Base-by-base conservation (phyloP, 2,888 invertebrate species). In the Drosophila tanythrix region DNA sequence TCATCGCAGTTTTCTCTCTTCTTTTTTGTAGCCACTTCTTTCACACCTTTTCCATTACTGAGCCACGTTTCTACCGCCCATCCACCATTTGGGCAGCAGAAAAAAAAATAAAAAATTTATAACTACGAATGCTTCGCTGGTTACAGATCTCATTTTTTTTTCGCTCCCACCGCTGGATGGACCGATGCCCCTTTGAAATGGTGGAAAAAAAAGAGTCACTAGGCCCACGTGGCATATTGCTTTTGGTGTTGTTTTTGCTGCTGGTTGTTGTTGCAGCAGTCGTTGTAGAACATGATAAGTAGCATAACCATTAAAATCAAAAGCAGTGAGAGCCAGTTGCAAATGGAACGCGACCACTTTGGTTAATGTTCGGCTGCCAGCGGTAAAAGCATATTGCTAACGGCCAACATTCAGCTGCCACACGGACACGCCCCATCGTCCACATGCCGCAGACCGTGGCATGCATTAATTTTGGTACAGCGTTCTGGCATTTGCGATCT, bases 291-390 rank as follows among this genome's bases (percentile, higher is more conserved):
- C 84, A 89, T 89, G 85, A 85, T 85, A 85, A 89, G 89, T 88
- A 89, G 85, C 85, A 76, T 82, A 80, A 80, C 89, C 85, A 85
- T 85, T 85, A 88, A 85, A 85, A 89, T 88, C 87, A 81, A 86
- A 83, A 86, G 83, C 70, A 64, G 74, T 65, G 64, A 67, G 61
- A 38, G 76, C 66, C 76, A 71, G 78, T 81, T 73, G 86, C 75
- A 89, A 85, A 89, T 85, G 88, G 89, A 88, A 88, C 86, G 81
- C 80, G 75, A 79, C 78, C 88, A 88, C 90, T 89, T 85, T 89
- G 86, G 83, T 89, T 85, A 89, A 89, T 88, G 89, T 80, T 82
- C 65, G 70, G 67, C 76, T 66, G 73, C 48, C 63, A 70, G 57
- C 64, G 74, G 70, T 85, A 80, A 83, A 83, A 86, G 89, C 87